Base-by-base conservation (phyloP, 1,140 invertebrate species). In the Drosophila cardini region DNA sequence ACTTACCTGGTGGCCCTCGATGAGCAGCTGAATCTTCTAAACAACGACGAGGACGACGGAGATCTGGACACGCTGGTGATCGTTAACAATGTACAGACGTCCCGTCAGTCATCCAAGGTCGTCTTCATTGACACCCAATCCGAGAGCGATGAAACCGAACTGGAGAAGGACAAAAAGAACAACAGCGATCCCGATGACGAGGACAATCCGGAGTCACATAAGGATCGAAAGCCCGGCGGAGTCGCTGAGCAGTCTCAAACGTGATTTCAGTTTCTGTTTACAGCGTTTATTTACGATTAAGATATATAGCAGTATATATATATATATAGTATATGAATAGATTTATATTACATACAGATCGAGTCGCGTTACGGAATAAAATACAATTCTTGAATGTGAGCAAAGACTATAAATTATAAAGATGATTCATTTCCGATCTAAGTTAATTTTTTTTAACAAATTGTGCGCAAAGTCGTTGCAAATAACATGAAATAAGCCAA, bases 1-100 rank as follows among this genome's bases (percentile, higher is more conserved):
- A 96, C 96, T 0, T 97, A 96, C 90, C 95, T 95, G 73, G 94
- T 96, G 1, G 93, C 93, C 1, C 81, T 96, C 0, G 94, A 95
- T 73, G 93, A 94, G 36, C 81, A 94, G 40, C 93, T 93, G 48
- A 92, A 94, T 68, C 86, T 95, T 30, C 67, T 84, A 1, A 34
- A 48, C 13, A 7, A 56, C 16, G 21, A 55, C 11, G 21, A 61
- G 1, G n/a, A 15, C 0, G 16, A 48, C 2, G n/a, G n/a, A 0
- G 16, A 48, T 1, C 4, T 57, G 4, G 11, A 45, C 9, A n/a
- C 30, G 6, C 7, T 18, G 42, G 13, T 45, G 42, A 18, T 45
- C 9, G 16, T 18, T 2, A 45, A 45, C 6, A 9, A 45, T 7
- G 2, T 3, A n/a, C 38, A 11, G 38, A 13, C 38, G 11, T 13